Conservation (phyloP, 2,888 invertebrate species). For the Drosophila anomelani region DNA sequence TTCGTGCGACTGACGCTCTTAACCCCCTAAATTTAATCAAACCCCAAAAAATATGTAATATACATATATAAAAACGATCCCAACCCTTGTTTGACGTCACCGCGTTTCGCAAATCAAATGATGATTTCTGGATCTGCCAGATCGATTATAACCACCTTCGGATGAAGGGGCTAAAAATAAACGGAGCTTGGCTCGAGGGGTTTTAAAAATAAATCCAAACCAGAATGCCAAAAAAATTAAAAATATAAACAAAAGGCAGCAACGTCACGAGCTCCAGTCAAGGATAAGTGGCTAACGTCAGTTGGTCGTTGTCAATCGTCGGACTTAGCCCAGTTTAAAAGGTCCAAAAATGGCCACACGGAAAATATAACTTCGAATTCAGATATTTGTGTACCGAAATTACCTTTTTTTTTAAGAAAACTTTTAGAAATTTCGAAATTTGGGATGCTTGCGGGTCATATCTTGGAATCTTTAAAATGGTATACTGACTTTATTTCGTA, state of each 20-base stretch:
- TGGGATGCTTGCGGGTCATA: neutral
- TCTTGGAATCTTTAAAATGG: neutral
- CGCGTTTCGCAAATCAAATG: conserved; percentile 46
- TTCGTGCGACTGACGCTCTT: conserved; percentile 16
- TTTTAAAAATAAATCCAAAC: conserved; percentile 32
- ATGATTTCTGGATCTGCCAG: conserved; percentile 17
- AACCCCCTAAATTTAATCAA: conserved; percentile 14
- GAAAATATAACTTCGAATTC: neutral
- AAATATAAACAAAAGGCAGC: conserved; percentile 43
- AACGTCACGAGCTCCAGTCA: conserved; percentile 59
- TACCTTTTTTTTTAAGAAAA: too few species aligned
- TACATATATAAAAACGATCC: conserved; percentile 12
- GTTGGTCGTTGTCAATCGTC: conserved; percentile 6
- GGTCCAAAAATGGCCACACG: neutral
- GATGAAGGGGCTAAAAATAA: conserved; percentile 44
- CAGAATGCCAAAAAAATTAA: conserved; percentile 36
- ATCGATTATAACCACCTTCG: conserved; percentile 44
- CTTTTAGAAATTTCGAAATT: neutral
- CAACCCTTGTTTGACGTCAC: conserved; percentile 33
- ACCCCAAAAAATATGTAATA: neutral
- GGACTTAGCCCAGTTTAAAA: conserved; percentile 9
- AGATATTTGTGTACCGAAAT: neutral
- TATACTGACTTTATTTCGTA: too few species aligned
- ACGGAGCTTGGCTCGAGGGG: conserved; percentile 17
- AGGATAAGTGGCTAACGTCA: conserved; percentile 29